phyloP scores from a whole-genome alignment of 2,113 vertebrate genomes.

The Psettodes erumei region DNA sequence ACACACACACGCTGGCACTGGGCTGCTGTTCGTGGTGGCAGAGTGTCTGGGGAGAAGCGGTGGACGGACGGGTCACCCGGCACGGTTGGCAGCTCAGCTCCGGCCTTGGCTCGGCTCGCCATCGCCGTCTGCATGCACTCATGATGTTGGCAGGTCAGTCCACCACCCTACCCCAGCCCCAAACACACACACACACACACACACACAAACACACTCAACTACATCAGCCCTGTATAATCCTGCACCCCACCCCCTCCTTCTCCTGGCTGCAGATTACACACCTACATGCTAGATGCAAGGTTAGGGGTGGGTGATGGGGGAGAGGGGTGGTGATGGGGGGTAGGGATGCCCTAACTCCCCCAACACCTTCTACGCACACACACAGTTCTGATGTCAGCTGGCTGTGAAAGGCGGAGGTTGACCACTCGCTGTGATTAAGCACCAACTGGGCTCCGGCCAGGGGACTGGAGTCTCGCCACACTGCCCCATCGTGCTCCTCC shows the following conservation, averaged over 20 bases:
- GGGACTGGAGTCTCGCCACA: slow-evolving; percentile 91
- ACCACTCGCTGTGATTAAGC: slow-evolving; percentile 90
- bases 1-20: slow-evolving; percentile 35
- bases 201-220: slow-evolving; percentile 15
- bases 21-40: slow-evolving; percentile 24
- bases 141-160: slow-evolving; percentile 76
- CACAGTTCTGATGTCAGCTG: slow-evolving; percentile 91
- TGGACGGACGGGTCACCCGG: slow-evolving; percentile 69
- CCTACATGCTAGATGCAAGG: slow-evolving; percentile 70
- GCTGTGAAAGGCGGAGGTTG: slow-evolving; percentile 90
- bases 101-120: slow-evolving; percentile 66
- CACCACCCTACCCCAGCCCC: slow-evolving; percentile 11
- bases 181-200: slow-evolving; percentile 15
- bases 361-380: slow-evolving; percentile 2
- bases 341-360: slow-evolving; percentile 42
- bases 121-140: slow-evolving; percentile 59
- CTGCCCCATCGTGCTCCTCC: slow-evolving; percentile 73
- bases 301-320: slow-evolving; percentile 20
- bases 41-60: slow-evolving; percentile 44
- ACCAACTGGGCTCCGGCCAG: slow-evolving; percentile 95
- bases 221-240: slow-evolving; percentile 19
- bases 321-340: not conserved
- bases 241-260: slow-evolving; percentile 10
- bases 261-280: slow-evolving; percentile 75
- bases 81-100: slow-evolving; percentile 69